A percentile compares a stretch with the other conserved stretches of the same genome.
phyloP scores from a whole-genome alignment of 2,797 vertebrate species.

The Cyclopterus lumpus region DNA sequence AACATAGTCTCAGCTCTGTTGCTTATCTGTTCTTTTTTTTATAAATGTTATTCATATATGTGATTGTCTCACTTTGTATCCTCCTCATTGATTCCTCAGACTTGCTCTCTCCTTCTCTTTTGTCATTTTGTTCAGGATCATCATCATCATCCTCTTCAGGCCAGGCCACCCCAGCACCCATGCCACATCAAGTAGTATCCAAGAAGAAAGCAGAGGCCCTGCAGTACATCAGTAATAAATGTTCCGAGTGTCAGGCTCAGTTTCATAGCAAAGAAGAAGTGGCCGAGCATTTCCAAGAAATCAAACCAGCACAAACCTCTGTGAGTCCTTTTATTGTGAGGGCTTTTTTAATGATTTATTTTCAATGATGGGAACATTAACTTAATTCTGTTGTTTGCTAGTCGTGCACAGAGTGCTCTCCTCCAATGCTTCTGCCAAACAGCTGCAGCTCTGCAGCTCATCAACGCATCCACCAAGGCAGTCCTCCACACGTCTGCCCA shows the following conservation, averaged over 20 bases:
- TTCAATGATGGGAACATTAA: neutral
- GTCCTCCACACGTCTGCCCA: conserved; percentile 90
- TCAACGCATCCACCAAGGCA: conserved; percentile 90
- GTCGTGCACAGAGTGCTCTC: conserved; percentile 90
- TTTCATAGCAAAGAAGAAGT: conserved; percentile 90
- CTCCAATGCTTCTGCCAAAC: conserved; percentile 93
- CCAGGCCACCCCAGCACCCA: conserved; percentile 12
- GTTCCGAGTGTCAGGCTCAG: conserved; percentile 91
- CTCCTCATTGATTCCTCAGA: neutral
- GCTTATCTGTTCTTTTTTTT: neutral
- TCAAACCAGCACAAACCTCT: conserved; percentile 72
- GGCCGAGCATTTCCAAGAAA: conserved; percentile 91
- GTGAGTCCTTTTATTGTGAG: conserved; percentile 67
- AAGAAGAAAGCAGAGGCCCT: conserved; percentile 70
- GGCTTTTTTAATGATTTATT: neutral
- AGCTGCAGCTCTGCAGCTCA: conserved; percentile 92
- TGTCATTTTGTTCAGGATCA: conserved; percentile 35
- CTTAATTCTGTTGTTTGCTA: conserved; percentile 52
- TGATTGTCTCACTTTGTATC: neutral
- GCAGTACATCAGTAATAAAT: conserved; percentile 82
- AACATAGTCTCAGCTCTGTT: neutral
- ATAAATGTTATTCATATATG: neutral
- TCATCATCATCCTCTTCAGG: conserved; percentile 31
- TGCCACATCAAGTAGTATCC: conserved; percentile 66
- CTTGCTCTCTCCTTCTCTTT: conserved; percentile 41